Evolutionary conservation across 1,140 invertebrate genomes (phyloP).

Genomic region (Apis florea): DNA sequence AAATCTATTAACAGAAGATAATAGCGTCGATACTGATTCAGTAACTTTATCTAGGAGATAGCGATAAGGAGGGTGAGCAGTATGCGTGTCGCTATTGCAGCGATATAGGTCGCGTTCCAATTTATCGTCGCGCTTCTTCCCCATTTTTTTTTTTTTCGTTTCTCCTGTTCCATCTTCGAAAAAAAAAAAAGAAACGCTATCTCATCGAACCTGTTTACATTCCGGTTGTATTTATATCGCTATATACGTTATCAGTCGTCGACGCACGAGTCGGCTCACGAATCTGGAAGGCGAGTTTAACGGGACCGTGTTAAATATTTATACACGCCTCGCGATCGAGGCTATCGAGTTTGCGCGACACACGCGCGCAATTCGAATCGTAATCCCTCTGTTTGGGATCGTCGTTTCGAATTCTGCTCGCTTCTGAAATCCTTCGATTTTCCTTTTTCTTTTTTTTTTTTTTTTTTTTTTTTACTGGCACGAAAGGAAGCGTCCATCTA

Average conservation of each 20-base stretch:
- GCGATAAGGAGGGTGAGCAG: background rate
- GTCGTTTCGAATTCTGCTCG: background rate
- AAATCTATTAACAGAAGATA: background rate
- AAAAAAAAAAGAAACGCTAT: background rate
- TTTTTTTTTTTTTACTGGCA: no score
- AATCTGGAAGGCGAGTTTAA: constrained; percentile 43
- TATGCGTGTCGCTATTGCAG: background rate
- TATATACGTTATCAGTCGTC: constrained; percentile 34
- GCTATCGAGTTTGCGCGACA: constrained; percentile 32
- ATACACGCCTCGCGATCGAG: constrained; percentile 37
- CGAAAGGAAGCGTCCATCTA: no score
- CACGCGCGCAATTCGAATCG: background rate
- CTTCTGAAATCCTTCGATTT: no score
- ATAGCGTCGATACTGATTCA: constrained; percentile 21
- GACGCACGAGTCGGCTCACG: constrained; percentile 37
- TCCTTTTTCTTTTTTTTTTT: no score
- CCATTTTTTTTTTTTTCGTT: background rate
- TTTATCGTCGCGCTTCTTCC: background rate
- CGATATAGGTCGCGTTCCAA: constrained; percentile 27
- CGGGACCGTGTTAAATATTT: constrained; percentile 48
- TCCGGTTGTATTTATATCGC: constrained; percentile 19
- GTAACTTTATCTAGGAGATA: background rate
- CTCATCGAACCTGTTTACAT: background rate
- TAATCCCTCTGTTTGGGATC: background rate
- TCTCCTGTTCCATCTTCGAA: background rate